Evolutionary conservation across 2,888 invertebrate species (phyloP).

Genomic region (Pheosia gnoma): DNA sequence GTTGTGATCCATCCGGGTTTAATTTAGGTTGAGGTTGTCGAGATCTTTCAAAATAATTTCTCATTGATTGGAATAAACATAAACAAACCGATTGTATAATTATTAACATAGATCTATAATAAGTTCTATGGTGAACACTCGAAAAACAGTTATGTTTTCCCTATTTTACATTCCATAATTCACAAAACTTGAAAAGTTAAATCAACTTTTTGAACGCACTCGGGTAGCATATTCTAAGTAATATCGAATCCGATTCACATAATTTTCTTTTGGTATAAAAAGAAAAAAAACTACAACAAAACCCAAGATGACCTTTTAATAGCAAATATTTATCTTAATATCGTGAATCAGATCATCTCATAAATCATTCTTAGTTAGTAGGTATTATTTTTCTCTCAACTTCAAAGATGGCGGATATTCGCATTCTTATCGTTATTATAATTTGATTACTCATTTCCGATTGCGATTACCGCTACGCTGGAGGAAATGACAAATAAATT

Average conservation of each 20-base stretch:
- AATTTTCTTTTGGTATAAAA: neutral
- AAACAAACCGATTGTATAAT: too few species aligned
- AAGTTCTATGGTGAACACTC: too few species aligned
- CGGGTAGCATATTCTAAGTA: too few species aligned
- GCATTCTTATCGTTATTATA: neutral
- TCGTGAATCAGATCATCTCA: conserved; percentile 1
- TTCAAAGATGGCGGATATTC: neutral
- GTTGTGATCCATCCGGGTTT: too few species aligned
- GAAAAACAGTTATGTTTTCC: too few species aligned
- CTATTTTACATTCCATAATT: too few species aligned
- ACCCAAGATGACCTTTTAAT: conserved; percentile 3
- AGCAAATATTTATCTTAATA: neutral
- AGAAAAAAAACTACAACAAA: neutral
- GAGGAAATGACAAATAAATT: neutral
- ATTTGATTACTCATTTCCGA: neutral
- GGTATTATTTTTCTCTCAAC: neutral
- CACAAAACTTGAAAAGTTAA: too few species aligned
- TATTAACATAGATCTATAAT: too few species aligned
- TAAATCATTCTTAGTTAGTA: neutral
- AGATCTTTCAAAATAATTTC: too few species aligned
- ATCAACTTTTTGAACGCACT: too few species aligned
- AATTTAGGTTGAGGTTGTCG: too few species aligned
- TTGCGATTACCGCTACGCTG: neutral
- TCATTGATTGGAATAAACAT: too few species aligned
- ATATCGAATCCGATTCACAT: neutral